Evolutionary conservation across 1,140 invertebrate genomes (phyloP), one percentile per base, ranked within the genome.

Genomic region (Brachionus manjavacas): DNA sequence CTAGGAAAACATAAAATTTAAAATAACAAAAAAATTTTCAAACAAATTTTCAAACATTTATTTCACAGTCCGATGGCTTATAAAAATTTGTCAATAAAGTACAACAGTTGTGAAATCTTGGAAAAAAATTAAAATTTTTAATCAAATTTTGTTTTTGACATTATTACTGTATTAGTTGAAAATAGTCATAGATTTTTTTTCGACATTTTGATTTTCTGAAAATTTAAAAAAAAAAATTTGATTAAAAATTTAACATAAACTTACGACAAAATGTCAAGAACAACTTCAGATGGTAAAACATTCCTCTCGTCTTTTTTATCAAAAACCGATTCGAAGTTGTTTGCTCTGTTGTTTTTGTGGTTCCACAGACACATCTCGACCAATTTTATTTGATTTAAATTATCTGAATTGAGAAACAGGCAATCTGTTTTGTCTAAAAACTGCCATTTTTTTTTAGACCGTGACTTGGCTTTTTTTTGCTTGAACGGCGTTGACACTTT

Each of bases 31-130:
- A n/a, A n/a, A n/a, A n/a, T n/a, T n/a, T n/a, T n/a, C n/a, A n/a
- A n/a, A n/a, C n/a, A n/a, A n/a, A 35, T 35, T 35, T 35, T 0
- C 31, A 7, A 64, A 81, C 52, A 43, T 81, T 81, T 43, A 81
- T 25, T 16, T 64, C 31, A 39, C 31, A 4, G 0, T 60, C 52
- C 12, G 64, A 81, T 1, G 79, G 79, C 12, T 35, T 23, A n/a
- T 81, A 68, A 4, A 64, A 60, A 64, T 81, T 81, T 60, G 20
- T 60, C 23, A 81, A 46, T n/a, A 81, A 25, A 46, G 28, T 81
- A 46, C 79, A 81, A 39, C 79, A 64, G 4, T 46, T 60, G 39
- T 81, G 52, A 68, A 81, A 81, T 12, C 79, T 81, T 64, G n/a
- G 64, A 6, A 28, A 25, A 76, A 49, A 76, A n/a, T 28, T 41